Evolutionary conservation across 2,888 invertebrate genomes (phyloP), one percentile per base, ranked within the genome.

Genomic region (Pyrgus malvae): DNA sequence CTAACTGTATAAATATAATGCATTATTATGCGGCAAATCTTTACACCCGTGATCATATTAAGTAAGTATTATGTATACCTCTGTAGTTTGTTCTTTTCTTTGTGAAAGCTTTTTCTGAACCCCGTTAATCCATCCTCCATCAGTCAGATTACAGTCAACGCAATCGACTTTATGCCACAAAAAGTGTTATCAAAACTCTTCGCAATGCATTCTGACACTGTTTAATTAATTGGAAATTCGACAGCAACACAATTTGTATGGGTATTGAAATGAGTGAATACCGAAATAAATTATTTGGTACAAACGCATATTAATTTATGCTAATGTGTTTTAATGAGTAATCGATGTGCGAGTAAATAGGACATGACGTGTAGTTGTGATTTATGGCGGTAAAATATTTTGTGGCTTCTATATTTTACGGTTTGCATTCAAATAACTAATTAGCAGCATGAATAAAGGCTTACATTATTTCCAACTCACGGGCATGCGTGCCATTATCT

Each of bases 141-240:
- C 35, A 37, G 12, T n/a, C 9, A 35, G 6, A 23, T 23, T 27
- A 27, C 33, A 37, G 17, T 38, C 55, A 44, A 19, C 12, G 48
- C 45, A 55, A 56, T 58, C 55, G 53, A 23, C 27, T 48, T 45
- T 38, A 27, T 25, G 48, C 49, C 58, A 42, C 29, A 35, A 42
- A 42, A 33, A 37, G 35, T 25, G 17, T 37, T 37, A 44, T 37
- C 42, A 44, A 37, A 35, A 37, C 25, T 35, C 27, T 35, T 51
- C 50, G 42, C 11, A 51, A 35, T 38, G 14, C 14, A 31, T 27
- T n/a, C 19, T 6, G 44, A 44, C 50, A 51, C 21, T 44, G 55
- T 48, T 55, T 58, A 55, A 58, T 58, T 58, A 48, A 48, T 45
- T 48, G 58, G 55, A 58, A 58, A 33, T 40, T 45, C 48, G 58